Base-by-base conservation (phyloP, 2,797 vertebrate species). In the Gorsachius magnificus region DNA sequence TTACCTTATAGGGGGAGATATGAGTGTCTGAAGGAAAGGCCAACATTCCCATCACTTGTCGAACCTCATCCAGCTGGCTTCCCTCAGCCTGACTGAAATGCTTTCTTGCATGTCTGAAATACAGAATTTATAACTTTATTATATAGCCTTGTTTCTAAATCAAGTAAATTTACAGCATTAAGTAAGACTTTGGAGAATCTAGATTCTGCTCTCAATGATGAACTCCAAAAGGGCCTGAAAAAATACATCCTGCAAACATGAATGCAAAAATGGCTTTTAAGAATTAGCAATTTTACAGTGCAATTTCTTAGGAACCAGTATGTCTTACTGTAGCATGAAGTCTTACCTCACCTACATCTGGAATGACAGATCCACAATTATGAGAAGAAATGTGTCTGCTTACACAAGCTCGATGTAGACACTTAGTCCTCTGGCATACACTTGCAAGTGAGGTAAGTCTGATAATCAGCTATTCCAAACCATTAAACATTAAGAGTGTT, bases 21-120 rank as follows among this genome's bases (percentile, higher is more conserved):
- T 99, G 99, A 43, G 99, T 99, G 95, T 99, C 99, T 28, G 99
- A 99, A 50, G 99, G 99, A 97, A 99, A 99, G 83, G 99, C 99
- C 98, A 99, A 97, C 99, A 99, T 99, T 88, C 99, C 99, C 99
- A 99, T 99, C 98, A 99, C 99, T 98, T 99, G 99, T 87, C 99
- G 99, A 66, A 99, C 99, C 96, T 99, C 99, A 79, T 99, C 99
- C 98, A 99, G 92, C 97, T 99, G 99, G 83, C 99, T 99, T 5
- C 99, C 99, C 89, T 99, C 99, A 38, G 99, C 99, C 97, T 99
- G 99, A 93, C 99, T 99, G 98, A 99, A 99, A 96, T 99, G 99
- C 97, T 99, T 99, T 90, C 99, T 98, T 31, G 99, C 99, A 87
- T 99, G 99, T 98, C 99, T 99, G 91, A 84, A 94, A 97, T 5